Base-by-base conservation (phyloP, 2,113 vertebrate genomes). In the Nothocercus nigrocapillus region DNA sequence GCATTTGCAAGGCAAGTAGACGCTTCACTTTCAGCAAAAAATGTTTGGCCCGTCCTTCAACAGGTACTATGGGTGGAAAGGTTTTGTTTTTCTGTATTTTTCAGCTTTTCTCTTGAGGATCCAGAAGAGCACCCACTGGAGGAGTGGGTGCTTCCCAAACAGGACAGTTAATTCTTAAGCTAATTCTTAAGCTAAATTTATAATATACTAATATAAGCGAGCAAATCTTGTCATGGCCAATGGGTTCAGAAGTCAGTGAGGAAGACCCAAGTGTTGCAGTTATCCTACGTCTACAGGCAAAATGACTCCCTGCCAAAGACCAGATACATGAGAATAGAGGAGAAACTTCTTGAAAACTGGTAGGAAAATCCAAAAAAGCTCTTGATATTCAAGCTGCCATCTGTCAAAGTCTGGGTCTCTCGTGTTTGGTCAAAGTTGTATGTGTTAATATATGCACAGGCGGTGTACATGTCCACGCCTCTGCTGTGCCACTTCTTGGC, bases 401-500 rank as follows among this genome's bases (percentile, higher is more conserved):
- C 90, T 94, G 82, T 6, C 73, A 27, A 61, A 56, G 45, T 4
- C 78, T 14, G 20, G 89, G 70, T 66, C 82, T 75, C 53, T 84
- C 5, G 0, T 27, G 34, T 36, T 56, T 51, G 66, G 40, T 44
- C 88, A 2, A 42, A 8, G 45, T 1, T 9, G 78, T 8, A 38
- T 11, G 34, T 72, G 85, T 51, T 51, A 84, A 88, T 62, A 24
- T 27, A 74, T 62, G 72, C 89, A 40, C 45, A 61, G 88, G 88
- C 47, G 1, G 53, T 18, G 36, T 36, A 28, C 67, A 30, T 3
- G 40, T 91, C 89, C 92, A 70, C 63, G 59, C 82, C 92, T 94
- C 86, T 94, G 89, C 89, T 63, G 13, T 34, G 82, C 74, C 89
- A 34, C 74, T 84, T 94, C 86, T 90, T 76, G 82, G 74, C 85